Conservation (phyloP, 2,888 invertebrate genomes). For the Troilus luridus region DNA sequence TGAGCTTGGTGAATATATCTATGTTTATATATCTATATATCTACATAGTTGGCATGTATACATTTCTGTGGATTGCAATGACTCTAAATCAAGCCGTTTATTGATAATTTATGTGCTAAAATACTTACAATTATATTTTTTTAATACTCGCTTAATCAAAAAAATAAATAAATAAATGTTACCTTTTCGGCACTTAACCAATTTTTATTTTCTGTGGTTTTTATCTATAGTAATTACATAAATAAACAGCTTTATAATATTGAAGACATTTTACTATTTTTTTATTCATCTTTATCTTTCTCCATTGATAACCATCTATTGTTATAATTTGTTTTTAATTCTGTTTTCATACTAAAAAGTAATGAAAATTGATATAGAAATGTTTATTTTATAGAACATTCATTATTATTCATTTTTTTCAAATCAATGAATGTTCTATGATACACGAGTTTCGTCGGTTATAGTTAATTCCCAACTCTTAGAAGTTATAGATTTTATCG, state of each 20-base stretch:
- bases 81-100: not conserved
- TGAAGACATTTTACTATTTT: not conserved
- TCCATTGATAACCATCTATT: not conserved
- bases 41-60: not conserved
- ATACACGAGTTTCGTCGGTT: too few species aligned
- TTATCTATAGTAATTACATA: not conserved
- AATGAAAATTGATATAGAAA: too few species aligned
- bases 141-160: not conserved
- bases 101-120: not conserved
- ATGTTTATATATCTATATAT: not conserved
- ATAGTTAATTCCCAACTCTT: too few species aligned
- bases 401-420: too few species aligned
- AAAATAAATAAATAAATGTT: not conserved
- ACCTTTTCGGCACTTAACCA: not conserved
- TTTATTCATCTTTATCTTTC: not conserved
- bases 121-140: not conserved
- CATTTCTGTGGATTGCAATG: not conserved
- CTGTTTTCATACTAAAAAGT: too few species aligned
- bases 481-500: too few species aligned
- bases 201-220: not conserved
- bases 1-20: not conserved
- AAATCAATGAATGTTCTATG: too few species aligned
- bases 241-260: not conserved
- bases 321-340: not conserved
- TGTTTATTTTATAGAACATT: too few species aligned